Evolutionary conservation across 2,113 vertebrate genomes (phyloP).

Genomic region (Martes martes): DNA sequence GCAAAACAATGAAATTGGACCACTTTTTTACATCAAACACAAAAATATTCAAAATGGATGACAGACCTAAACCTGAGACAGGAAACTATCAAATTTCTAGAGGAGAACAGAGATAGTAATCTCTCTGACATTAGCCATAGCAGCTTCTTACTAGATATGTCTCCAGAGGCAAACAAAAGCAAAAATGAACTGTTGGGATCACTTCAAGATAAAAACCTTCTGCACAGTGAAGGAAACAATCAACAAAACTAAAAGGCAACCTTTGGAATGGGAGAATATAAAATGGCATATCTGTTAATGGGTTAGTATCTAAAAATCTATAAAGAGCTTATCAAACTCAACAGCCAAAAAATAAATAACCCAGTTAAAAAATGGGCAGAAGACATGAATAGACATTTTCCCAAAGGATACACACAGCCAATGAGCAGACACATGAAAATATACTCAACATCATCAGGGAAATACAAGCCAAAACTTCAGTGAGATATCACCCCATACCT

Average conservation of each 20-base stretch:
- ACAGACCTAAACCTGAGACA: no score
- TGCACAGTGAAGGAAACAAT: background rate
- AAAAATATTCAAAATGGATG: no score
- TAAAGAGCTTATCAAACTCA: no score
- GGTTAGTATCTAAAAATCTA: background rate
- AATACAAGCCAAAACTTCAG: no score
- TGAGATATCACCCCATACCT: background rate
- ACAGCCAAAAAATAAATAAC: no score
- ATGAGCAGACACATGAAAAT: no score
- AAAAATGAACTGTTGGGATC: background rate
- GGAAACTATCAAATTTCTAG: background rate
- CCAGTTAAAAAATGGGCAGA: background rate
- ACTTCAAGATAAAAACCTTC: background rate
- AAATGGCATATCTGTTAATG: background rate
- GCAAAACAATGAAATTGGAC: no score
- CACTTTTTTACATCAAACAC: no score
- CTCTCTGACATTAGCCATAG: background rate
- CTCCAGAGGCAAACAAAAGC: background rate
- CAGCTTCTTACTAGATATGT: background rate
- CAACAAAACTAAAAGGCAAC: background rate
- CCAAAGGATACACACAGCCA: no score
- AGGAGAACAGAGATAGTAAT: background rate
- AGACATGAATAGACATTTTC: background rate
- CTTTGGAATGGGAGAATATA: background rate
- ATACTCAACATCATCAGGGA: no score